Evolutionary conservation across 2,113 vertebrate genomes (phyloP), one percentile per base, ranked within the genome.

Genomic region (Bubo blakistoni): DNA sequence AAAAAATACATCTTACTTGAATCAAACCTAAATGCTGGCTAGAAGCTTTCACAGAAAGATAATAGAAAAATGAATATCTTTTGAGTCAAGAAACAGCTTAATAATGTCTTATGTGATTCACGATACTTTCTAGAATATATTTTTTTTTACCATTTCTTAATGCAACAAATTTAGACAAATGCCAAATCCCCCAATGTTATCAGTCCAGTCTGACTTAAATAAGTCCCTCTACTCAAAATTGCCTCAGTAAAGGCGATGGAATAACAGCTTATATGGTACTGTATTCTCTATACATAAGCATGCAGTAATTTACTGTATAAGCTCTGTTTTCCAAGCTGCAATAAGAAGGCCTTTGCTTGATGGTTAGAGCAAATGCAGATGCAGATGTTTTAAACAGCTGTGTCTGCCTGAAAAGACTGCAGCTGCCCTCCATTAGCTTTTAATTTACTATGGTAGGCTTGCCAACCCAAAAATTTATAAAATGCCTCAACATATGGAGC

Each of bases 221-320:
- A 73, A 86, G 52, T 32, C 54, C 54, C 27, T 2, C 13, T 13
- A 34, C 27, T 76, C 40, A 30, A 36, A 47, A 49, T 8, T 13
- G 6, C 8, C 44, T 49, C n/a, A 11, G 4, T 27, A 61, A 21
- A 81, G 46, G 14, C 47, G 49, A 26, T 2, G 7, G 17, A 81
- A 54, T 11, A 52, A 16, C 30, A 67, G 51, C 4, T 44, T 10
- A 9, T 2, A 3, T 0, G 6, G 29, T n/a, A 6, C 17, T 32
- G 13, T 26, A 29, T 20, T 92, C 38, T 61, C 30, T 10, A 0
- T 34, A 61, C 25, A 20, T 15, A 47, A 9, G 9, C 34, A 34
- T 2, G 6, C 20, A 32, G 20, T 44, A 40, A 36, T 34, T 42
- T 57, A 6, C 3, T 16, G 10, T 5, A 19, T 6, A 47, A 86